Evolutionary conservation across 2,888 invertebrate genomes (phyloP).

Genomic region (Protonemura montana): DNA sequence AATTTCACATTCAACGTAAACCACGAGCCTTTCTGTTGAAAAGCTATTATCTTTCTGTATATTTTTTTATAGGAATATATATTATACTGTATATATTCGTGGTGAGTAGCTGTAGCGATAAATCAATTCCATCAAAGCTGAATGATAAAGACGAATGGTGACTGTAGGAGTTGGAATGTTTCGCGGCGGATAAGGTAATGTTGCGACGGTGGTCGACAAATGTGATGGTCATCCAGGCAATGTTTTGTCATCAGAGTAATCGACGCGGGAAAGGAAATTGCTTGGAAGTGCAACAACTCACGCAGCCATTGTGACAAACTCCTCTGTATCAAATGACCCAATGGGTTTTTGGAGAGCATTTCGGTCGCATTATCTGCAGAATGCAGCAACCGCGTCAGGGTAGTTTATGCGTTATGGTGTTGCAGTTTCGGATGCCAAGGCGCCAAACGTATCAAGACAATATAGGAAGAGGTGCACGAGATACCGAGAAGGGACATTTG

Average conservation of each 20-base stretch:
- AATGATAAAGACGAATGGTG: neutral
- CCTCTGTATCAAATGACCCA: conserved; percentile 18
- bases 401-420: neutral
- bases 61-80: neutral
- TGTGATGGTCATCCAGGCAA: conserved; percentile 3
- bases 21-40: neutral
- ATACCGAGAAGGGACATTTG: neutral
- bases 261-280: conserved; percentile 35
- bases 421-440: neutral
- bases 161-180: neutral
- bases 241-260: conserved; percentile 16
- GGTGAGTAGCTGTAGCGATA: neutral
- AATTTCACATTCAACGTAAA: neutral
- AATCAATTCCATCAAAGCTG: neutral
- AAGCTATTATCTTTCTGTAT: neutral
- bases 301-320: neutral
- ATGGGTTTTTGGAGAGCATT: neutral
- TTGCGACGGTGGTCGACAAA: neutral
- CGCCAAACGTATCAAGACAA: conserved; percentile 1
- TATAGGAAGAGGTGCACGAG: conserved; percentile 16
- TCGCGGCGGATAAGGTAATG: conserved; percentile 25
- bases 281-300: conserved; percentile 38
- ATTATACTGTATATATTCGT: neutral
- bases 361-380: neutral
- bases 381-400: neutral